Evolutionary conservation across 2,797 vertebrate genomes (phyloP).

Genomic region (Buphagus erythrorhynchus): DNA sequence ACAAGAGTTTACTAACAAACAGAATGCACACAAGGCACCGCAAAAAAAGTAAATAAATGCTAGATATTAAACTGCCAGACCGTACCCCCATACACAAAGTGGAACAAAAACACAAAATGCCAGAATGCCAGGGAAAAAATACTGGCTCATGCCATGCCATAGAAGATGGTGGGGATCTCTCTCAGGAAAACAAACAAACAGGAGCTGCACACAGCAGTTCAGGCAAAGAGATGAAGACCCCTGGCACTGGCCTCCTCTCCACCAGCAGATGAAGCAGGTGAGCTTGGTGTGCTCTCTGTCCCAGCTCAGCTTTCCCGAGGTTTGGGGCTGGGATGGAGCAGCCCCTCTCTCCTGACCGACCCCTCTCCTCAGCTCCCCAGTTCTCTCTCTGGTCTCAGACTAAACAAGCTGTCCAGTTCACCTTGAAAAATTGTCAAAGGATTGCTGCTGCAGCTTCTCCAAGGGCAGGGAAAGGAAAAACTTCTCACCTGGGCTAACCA

Average conservation of each 20-base stretch:
- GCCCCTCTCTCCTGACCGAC: neutral
- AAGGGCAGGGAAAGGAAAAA: neutral
- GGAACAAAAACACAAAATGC: neutral
- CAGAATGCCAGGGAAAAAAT: too few species aligned
- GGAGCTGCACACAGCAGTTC: neutral
- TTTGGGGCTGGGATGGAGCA: accelerated
- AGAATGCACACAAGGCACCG: neutral
- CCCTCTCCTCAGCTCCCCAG: accelerated
- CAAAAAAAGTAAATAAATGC: neutral
- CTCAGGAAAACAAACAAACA: too few species aligned
- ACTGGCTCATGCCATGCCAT: accelerated
- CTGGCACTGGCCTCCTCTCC: neutral
- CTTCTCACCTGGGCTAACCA: neutral
- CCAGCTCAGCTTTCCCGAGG: accelerated
- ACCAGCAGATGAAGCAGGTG: neutral
- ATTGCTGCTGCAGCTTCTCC: neutral
- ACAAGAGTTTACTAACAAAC: neutral
- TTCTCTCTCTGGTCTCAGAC: neutral
- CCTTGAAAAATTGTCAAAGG: accelerated
- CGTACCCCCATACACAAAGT: accelerated
- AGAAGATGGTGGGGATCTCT: accelerated
- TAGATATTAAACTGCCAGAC: neutral
- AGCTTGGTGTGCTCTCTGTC: neutral
- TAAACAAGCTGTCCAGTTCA: neutral
- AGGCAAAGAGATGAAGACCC: too few species aligned